phyloP scores from a whole-genome alignment of 2,888 invertebrate species.

The Acholoe squamosa region DNA sequence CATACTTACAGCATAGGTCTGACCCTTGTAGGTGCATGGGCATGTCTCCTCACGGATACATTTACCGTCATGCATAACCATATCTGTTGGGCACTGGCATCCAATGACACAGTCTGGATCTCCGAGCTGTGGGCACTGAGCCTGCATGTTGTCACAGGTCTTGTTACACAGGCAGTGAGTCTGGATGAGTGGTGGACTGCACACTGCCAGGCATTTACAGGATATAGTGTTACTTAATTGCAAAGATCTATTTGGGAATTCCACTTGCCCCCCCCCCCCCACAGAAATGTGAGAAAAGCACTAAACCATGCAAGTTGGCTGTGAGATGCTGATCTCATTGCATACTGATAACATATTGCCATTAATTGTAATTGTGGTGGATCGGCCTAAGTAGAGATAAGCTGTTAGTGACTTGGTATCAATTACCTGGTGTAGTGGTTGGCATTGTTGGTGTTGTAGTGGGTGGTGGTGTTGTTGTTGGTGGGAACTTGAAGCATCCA shows the following conservation, averaged over 20 bases:
- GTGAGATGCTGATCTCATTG: no score
- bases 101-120: slow-evolving; percentile 62
- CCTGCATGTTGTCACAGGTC: slow-evolving; percentile 65
- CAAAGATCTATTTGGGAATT: no score
- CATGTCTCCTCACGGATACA: slow-evolving; percentile 65
- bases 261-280: no score
- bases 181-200: slow-evolving; percentile 60
- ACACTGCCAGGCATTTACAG: slow-evolving; percentile 42
- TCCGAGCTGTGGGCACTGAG: slow-evolving; percentile 57
- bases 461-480: slow-evolving; percentile 21
- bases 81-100: slow-evolving; percentile 66
- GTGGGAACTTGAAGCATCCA: slow-evolving; percentile 55
- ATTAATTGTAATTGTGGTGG: no score
- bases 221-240: no score
- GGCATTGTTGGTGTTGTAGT: slow-evolving; percentile 10
- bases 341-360: no score
- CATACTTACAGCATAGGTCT: slow-evolving; percentile 62
- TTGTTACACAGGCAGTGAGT: slow-evolving; percentile 66
- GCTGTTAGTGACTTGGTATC: no score
- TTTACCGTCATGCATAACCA: slow-evolving; percentile 65
- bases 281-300: no score
- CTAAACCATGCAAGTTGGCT: no score
- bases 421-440: slow-evolving; percentile 20
- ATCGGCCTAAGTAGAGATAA: no score
- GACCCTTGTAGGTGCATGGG: slow-evolving; percentile 65